Percentiles rank a stretch among this genome's conserved stretches.
phyloP scores from a whole-genome alignment of 2,888 invertebrate species.

The Tenthredo notha region DNA sequence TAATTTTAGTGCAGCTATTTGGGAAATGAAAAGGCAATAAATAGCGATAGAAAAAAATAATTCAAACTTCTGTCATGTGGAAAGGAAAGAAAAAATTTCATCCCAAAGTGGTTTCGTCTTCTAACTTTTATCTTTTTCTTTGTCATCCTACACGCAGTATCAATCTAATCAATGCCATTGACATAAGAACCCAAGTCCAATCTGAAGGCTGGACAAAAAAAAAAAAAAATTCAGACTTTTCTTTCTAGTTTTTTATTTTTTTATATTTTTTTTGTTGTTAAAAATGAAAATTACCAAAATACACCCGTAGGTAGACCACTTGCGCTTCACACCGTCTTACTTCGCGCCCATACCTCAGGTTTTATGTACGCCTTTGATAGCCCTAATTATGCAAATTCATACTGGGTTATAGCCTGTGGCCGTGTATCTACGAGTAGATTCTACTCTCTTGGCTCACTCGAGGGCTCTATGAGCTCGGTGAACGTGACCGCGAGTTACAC shows the following conservation, averaged over 20 bases:
- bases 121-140: neutral
- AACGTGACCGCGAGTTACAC: constrained; percentile 36
- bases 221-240: neutral
- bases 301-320: neutral
- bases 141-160: neutral
- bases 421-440: constrained; percentile 32
- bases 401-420: neutral
- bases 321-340: constrained; percentile 24
- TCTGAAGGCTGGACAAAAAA: neutral
- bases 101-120: neutral
- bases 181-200: neutral
- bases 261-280: neutral
- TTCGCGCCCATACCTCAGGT: neutral
- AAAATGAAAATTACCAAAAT: neutral
- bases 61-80: neutral
- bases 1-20: neutral
- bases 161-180: neutral
- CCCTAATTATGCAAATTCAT: constrained; percentile 48
- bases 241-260: too few species aligned
- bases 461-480: constrained; percentile 21
- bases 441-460: constrained; percentile 31
- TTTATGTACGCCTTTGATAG: constrained; percentile 45
- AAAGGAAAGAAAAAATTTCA: neutral
- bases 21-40: neutral
- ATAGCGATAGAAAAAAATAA: neutral